phyloP scores from a whole-genome alignment of 2,113 vertebrate species.

The Phrynocephalus versicolor region DNA sequence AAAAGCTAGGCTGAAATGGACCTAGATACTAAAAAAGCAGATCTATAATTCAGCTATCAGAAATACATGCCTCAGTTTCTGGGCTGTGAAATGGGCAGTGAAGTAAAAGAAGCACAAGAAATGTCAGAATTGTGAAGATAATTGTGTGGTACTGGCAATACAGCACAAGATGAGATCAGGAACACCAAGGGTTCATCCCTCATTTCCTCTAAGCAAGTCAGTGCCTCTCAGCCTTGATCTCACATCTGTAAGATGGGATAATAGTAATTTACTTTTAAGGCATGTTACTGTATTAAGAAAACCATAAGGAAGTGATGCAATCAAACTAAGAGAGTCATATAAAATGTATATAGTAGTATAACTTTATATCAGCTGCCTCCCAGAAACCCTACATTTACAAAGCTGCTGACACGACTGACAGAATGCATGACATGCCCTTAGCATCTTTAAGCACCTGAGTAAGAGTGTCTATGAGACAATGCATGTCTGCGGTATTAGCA shows the following conservation, averaged over 20 bases:
- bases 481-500: slow-evolving; percentile 59
- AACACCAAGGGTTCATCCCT: background rate
- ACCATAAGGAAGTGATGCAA: background rate
- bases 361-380: background rate
- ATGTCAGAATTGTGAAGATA: background rate
- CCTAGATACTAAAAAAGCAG: background rate
- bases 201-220: background rate
- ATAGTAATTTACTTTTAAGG: background rate
- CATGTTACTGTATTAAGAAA: background rate
- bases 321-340: background rate
- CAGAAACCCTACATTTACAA: background rate
- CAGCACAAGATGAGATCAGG: background rate
- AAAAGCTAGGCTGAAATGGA: background rate
- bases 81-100: no score
- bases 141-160: background rate
- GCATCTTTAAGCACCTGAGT: background rate
- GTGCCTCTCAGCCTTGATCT: background rate
- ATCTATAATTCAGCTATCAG: no score
- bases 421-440: background rate
- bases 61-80: background rate
- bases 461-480: slow-evolving; percentile 59
- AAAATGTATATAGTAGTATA: background rate
- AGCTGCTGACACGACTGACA: rapidly evolving
- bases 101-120: no score
- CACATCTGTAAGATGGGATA: background rate